These are phyloP conservation scores for Plecotus auritus DNA, from an alignment of 2,113 vertebrate species.

Conservation along the genomic window DNA sequence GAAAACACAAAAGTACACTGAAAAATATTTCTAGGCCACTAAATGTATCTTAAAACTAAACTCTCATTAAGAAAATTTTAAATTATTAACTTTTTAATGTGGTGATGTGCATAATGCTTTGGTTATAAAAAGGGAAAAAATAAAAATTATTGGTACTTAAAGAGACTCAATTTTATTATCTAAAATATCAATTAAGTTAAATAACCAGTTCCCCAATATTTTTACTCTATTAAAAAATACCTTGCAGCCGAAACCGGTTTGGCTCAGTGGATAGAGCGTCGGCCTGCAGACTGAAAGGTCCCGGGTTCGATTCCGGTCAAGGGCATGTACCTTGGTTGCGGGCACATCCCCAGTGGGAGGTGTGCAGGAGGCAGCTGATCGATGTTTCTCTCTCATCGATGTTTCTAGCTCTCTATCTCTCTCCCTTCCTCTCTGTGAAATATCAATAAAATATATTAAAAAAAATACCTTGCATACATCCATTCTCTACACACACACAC, in stretches of 20 bases:
- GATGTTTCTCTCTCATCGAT: too few species aligned
- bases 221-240: not conserved
- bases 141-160: not conserved
- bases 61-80: not conserved
- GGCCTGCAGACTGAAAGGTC: too few species aligned
- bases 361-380: too few species aligned
- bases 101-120: not conserved
- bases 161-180: not conserved
- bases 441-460: too few species aligned
- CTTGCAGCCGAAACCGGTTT: too few species aligned
- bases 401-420: too few species aligned
- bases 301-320: too few species aligned
- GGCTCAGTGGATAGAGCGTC: too few species aligned
- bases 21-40: not conserved
- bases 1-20: not conserved
- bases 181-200: not conserved
- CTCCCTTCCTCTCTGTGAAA: too few species aligned
- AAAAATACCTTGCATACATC: not conserved
- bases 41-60: not conserved
- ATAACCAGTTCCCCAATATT: not conserved
- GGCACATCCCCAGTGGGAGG: too few species aligned
- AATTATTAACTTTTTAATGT: not conserved
- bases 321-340: too few species aligned
- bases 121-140: not conserved
- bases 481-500: rapidly evolving